Conservation (phyloP, 2,888 invertebrate genomes). For the Apodemia hepburni region DNA sequence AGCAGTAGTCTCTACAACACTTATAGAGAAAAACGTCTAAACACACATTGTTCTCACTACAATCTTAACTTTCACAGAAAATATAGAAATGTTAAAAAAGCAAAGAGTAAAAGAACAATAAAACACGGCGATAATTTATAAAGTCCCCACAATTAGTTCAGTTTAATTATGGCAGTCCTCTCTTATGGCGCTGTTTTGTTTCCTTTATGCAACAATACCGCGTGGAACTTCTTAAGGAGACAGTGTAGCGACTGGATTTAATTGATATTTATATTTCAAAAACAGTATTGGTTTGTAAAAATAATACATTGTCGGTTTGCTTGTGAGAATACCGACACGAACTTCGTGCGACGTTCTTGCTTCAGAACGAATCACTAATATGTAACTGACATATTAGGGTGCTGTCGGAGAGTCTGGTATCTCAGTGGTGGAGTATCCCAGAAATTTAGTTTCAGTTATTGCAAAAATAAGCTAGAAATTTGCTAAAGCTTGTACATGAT, state of each 20-base stretch:
- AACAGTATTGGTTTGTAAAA: not conserved
- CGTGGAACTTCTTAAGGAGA: slow-evolving; percentile 21
- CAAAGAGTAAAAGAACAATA: not conserved
- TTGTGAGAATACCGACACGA: no score
- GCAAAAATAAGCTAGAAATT: no score
- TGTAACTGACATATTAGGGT: no score
- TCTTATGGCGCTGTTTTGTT: slow-evolving; percentile 23
- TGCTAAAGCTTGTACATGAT: no score
- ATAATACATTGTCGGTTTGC: no score
- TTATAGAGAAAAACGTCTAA: no score
- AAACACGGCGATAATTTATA: slow-evolving; percentile 6
- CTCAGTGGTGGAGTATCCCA: no score
- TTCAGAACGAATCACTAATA: no score
- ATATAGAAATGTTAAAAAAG: not conserved
- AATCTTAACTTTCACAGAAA: not conserved
- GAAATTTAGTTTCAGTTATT: no score
- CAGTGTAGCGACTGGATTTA: not conserved
- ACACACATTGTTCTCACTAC: not conserved
- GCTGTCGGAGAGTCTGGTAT: no score
- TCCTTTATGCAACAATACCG: slow-evolving; percentile 25
- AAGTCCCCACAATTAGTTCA: slow-evolving; percentile 23
- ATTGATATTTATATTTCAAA: not conserved
- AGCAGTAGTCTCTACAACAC: no score
- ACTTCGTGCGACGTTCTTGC: no score
- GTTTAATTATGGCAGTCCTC: slow-evolving; percentile 28